Conservation (phyloP, 2,888 invertebrate species). For the Helleia helle region DNA sequence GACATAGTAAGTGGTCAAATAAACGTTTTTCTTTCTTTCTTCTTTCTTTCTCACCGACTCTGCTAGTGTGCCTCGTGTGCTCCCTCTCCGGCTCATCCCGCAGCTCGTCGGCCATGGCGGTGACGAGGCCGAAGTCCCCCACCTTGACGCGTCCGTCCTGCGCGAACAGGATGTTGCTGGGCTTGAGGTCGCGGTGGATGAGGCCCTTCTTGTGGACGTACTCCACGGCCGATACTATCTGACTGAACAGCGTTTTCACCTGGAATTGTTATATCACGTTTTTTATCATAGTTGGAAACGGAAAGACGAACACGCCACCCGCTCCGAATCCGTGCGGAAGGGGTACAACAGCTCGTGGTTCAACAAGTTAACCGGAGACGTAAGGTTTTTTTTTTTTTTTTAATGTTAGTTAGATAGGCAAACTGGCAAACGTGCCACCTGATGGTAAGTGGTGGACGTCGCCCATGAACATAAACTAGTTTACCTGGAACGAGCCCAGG, state of each 20-base stretch:
- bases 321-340: conserved; percentile 93
- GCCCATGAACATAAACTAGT: too few relatives aligned
- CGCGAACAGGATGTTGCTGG: conserved; percentile 85
- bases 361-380: too few relatives aligned
- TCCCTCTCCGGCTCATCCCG: conserved; percentile 34
- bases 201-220: conserved; percentile 95
- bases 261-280: too few relatives aligned
- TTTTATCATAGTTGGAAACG: too few relatives aligned
- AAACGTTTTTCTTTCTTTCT: too few relatives aligned
- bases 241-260: conserved; percentile 84
- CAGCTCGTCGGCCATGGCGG: conserved; percentile 77
- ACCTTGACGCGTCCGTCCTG: conserved; percentile 91
- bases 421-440: too few relatives aligned
- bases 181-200: conserved; percentile 97
- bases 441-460: too few relatives aligned
- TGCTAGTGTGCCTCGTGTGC: conserved; percentile 71
- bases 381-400: too few relatives aligned
- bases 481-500: too few relatives aligned
- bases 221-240: conserved; percentile 95
- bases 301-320: conserved; percentile 79
- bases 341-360: conserved; percentile 92
- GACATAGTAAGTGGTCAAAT: too few relatives aligned
- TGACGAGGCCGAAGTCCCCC: conserved; percentile 98
- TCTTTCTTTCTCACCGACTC: conserved; percentile 79
- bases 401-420: too few relatives aligned